Evolutionary conservation across 1,140 invertebrate species (phyloP), one percentile per base, ranked within the genome.

Genomic region (Euwallacea fornicatus): DNA sequence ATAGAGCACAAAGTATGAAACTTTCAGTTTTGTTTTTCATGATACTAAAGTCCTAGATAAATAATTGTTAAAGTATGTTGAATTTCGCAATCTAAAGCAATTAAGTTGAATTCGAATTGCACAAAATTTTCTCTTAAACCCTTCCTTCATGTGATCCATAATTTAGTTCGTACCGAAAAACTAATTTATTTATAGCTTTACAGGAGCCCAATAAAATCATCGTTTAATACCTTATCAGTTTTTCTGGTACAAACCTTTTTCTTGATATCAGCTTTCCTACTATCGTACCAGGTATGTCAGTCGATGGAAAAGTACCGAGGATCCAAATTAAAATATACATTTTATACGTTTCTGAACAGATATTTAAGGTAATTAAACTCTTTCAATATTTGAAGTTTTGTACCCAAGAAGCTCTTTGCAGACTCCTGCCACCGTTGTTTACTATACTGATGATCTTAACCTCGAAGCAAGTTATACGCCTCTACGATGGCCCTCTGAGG

Each of bases 221-320:
- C 44, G 16, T 43, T 75, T 13, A n/a, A 16, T 11, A 73, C 69
- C 11, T 62, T 64, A 11, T 65, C 72, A 7, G 71, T 72, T n/a
- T 64, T 71, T 61, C 21, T 73, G 16, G 74, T 75, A 10, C 74
- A 75, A 59, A 73, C 69, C 15, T 75, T 71, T 66, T 75, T 75
- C 46, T 41, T 73, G 4, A 46, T 75, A 53, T 75, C 74, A 7
- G 50, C 74, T 6, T 75, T 72, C 53, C 55, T 75, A 13, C 43
- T 75, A 15, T 71, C 76, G 2, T 74, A 73, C 43, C 72, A 77
- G n/a, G 61, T 75, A 10, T 68, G 70, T 21, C 65, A 73, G 63
- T 69, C 71, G 4, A 68, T 73, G 47, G 54, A 71, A n/a, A 65
- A 62, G 16, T 70, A 61, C n/a, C 58, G 67, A 72, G 54, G 55